Base-by-base conservation (phyloP, 35 echinoderm and acorn worm genomes). In the Lytechinus pictus region DNA sequence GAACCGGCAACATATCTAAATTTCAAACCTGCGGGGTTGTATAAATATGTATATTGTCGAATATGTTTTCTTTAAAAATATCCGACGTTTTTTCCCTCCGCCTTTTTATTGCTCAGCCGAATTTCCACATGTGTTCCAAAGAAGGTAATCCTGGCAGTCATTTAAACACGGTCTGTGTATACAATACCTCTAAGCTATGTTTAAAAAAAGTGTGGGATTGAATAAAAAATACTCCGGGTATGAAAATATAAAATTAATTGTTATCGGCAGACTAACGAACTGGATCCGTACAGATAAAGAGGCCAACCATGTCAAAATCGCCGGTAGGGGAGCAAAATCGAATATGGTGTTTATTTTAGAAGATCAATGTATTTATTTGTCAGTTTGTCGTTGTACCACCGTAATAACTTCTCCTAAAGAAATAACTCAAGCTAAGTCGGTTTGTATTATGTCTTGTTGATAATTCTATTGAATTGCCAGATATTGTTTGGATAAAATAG, bases 1-100 rank as follows among this genome's bases (percentile, higher is more conserved):
- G n/a, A 90, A 52, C 27, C 88, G 92, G 54, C 27, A 55, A 57
- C 92, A 54, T 44, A 44, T 93, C 92, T 93, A 55, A 93, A 24
- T 93, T 93, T 55, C 92, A 93, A 57, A 55, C 53, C 92, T 93
- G 28, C 92, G 92, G 92, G 92, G 52, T 57, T 55, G 27, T 93
- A 27, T 93, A 93, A 93, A 93, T 93, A 93, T 93, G 92, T 93
- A 93, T 93, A 93, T 93, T 57, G 55, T 93, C 52, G 92, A 93
- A 93, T 93, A 93, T 93, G 92, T 93, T 93, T 93, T 93, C 92
- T 93, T 57, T 93, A 93, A 93, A 93, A 93, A 93, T 93, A 93
- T 93, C 92, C 92, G 92, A 55, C 54, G 92, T 53, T 6, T 28
- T 57, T 93, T 90, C 88, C 28, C 52, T 10, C 88, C 9, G 88